These are phyloP conservation scores for Notospermus geniculatus DNA, from an alignment of 1,140 invertebrate genomes.

Conservation along the genomic window DNA sequence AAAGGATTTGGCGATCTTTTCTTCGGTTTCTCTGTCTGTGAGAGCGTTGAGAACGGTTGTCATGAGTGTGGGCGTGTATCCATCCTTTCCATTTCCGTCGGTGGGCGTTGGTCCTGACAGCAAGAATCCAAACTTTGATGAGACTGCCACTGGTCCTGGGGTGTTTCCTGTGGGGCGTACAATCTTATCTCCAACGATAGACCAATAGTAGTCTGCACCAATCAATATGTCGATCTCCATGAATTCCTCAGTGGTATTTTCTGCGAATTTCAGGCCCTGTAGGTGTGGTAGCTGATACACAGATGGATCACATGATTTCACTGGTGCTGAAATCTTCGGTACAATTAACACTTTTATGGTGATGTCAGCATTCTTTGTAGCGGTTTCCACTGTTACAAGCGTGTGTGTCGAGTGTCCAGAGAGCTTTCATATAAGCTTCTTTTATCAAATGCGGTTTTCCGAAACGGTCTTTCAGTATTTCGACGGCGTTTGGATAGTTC, in stretches of 20 bases:
- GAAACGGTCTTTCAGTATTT: conserved; percentile 14
- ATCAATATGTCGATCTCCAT: conserved; percentile 14
- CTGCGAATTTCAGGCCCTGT: conserved; percentile 16
- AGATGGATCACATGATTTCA: not conserved
- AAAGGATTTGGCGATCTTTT: not conserved
- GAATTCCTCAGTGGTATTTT: not conserved
- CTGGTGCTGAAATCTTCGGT: not conserved
- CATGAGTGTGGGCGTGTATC: too few species aligned
- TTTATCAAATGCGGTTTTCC: conserved; percentile 13
- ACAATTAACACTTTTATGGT: conserved; percentile 16
- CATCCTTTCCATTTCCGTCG: too few species aligned
- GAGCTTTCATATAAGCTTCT: conserved; percentile 12
- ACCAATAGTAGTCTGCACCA: conserved; percentile 19
- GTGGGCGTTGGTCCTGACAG: too few species aligned
- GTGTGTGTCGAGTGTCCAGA: conserved; percentile 11
- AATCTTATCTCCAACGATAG: conserved; percentile 13
- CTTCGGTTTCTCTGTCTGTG: not conserved
- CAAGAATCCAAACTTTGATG: too few species aligned
- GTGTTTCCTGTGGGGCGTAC: conserved; percentile 1
- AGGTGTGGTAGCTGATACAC: conserved; percentile 5
- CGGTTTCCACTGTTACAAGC: not conserved
- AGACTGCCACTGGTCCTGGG: too few species aligned
- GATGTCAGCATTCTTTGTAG: conserved; percentile 19
- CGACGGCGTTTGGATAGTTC: conserved; percentile 15
- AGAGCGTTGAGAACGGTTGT: too few species aligned